phyloP scores from a whole-genome alignment of 2,797 vertebrate species.

The Karalla daura region DNA sequence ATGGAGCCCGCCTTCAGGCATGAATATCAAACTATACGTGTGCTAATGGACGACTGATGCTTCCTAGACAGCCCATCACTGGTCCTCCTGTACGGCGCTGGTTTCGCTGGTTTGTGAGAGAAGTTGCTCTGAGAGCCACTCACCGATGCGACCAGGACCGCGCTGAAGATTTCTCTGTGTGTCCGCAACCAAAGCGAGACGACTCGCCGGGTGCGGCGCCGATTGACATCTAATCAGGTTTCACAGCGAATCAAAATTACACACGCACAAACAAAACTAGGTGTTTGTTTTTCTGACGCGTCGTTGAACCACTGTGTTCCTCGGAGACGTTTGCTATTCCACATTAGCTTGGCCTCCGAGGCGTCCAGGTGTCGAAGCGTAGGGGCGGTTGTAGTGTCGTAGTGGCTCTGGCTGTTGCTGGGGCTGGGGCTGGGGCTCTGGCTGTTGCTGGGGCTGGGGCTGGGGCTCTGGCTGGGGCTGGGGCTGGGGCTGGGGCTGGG shows the following conservation, averaged over 20 bases:
- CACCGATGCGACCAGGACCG: background rate
- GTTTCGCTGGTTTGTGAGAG: background rate
- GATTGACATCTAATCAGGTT: constrained; percentile 12
- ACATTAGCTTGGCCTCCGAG: constrained; percentile 4
- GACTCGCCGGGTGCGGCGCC: constrained; percentile 1
- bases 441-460: constrained; percentile 38
- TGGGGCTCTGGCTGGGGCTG: constrained; percentile 31
- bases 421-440: too few species aligned
- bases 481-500: too few species aligned
- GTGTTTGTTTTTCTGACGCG: background rate
- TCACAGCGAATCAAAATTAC: constrained; percentile 10
- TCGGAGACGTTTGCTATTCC: constrained; percentile 9
- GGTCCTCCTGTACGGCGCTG: background rate
- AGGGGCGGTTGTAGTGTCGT: background rate
- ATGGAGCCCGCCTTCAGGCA: too few species aligned
- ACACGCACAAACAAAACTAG: background rate
- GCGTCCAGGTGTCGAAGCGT: too few species aligned
- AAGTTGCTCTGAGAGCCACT: background rate
- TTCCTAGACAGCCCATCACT: background rate
- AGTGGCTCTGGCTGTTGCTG: constrained; percentile 32
- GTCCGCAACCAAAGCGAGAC: constrained; percentile 10
- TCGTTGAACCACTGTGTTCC: background rate
- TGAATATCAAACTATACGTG: too few species aligned
- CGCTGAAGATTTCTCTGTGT: constrained; percentile 4
- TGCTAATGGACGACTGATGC: too few species aligned